phyloP scores from a whole-genome alignment of 2,113 vertebrate genomes.

The Mormyrus lacerda region DNA sequence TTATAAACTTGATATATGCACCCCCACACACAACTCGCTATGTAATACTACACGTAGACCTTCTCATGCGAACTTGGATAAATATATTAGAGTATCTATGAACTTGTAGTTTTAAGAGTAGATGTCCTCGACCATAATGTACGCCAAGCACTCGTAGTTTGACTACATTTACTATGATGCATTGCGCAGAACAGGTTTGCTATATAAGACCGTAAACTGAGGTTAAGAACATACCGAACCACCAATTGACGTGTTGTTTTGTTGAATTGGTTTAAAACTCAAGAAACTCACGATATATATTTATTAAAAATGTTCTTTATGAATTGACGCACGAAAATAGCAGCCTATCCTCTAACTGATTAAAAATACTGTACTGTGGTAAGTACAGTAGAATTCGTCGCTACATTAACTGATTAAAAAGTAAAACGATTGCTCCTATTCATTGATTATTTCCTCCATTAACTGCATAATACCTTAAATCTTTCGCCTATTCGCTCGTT shows the following conservation, averaged over 20 bases:
- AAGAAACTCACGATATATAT: neutral
- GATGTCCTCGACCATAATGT: neutral
- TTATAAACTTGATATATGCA: neutral
- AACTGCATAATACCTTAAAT: neutral
- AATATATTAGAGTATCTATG: neutral
- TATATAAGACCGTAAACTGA: neutral
- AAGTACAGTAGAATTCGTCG: neutral
- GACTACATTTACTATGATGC: conserved; percentile 15
- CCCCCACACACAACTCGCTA: neutral
- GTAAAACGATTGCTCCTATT: neutral
- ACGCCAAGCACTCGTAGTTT: neutral
- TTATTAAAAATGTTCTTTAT: neutral
- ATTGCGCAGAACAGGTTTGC: neutral
- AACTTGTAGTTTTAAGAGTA: conserved; percentile 5
- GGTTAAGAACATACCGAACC: neutral
- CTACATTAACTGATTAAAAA: neutral
- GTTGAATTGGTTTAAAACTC: neutral
- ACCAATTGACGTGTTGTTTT: neutral
- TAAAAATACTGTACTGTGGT: neutral
- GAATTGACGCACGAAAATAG: neutral
- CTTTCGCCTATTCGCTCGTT: neutral
- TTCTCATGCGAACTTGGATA: neutral
- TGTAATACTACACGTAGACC: neutral
- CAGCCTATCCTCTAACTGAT: neutral
- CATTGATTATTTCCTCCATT: neutral